Conservation (phyloP, 2,797 vertebrate genomes). For the Nasua narica region DNA sequence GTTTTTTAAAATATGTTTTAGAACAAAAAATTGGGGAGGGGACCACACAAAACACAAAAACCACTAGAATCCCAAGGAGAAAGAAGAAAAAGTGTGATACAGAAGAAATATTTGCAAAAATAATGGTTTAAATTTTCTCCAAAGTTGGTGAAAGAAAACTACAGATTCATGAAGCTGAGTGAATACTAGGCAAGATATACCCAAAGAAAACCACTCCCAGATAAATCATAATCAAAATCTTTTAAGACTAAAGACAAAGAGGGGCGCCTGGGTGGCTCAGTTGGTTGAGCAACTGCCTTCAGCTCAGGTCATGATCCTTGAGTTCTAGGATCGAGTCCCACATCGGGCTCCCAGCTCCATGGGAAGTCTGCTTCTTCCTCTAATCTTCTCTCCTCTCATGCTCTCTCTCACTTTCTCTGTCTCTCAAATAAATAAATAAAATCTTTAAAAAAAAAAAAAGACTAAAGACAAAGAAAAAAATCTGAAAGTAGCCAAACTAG, state of each 20-base stretch:
- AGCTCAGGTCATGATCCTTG: too few relatives aligned
- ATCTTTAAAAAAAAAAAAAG: background rate
- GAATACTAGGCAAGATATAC: background rate
- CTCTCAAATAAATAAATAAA: background rate
- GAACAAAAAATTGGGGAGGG: background rate
- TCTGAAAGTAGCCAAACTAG: background rate
- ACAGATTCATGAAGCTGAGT: background rate
- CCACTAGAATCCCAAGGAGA: background rate
- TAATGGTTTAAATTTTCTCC: background rate
- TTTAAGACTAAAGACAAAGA: background rate
- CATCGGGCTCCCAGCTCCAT: too few relatives aligned
- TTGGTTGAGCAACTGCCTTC: too few relatives aligned
- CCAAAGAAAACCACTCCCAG: background rate
- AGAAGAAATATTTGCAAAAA: constrained; percentile 22
- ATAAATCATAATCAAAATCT: background rate
- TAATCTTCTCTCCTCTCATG: too few relatives aligned
- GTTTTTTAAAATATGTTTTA: background rate
- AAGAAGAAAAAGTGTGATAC: background rate
- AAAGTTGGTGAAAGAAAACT: background rate
- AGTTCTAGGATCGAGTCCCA: too few relatives aligned
- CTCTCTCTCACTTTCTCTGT: too few relatives aligned
- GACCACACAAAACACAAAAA: background rate
- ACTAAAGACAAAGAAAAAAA: background rate
- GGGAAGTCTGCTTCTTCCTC: too few relatives aligned
- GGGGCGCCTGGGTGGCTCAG: too few relatives aligned